Percentiles rank a stretch among this genome's conserved stretches.
These are phyloP conservation scores for Zaprionus taronus DNA, from an alignment of 1,140 invertebrate genomes.

Conservation along the genomic window DNA sequence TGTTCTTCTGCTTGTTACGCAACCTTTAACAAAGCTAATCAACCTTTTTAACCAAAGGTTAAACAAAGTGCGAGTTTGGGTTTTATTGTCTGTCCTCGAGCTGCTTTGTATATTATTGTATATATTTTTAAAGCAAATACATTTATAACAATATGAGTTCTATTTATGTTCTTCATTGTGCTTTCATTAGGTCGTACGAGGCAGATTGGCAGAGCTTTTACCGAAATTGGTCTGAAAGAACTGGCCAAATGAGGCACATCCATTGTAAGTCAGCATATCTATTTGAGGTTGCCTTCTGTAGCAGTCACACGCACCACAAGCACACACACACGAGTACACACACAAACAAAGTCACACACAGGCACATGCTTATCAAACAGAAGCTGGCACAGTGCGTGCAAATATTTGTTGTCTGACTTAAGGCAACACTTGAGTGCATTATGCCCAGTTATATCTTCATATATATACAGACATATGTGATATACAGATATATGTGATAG, in stretches of 20 bases:
- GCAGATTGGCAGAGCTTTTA: not conserved
- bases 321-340: not conserved
- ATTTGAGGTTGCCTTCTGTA: not conserved
- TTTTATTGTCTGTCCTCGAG: too few species aligned
- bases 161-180: not conserved
- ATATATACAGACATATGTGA: not conserved
- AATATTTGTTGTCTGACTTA: slow-evolving; percentile 2
- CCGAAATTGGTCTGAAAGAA: not conserved
- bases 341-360: not conserved
- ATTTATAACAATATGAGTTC: not conserved
- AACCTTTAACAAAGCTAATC: too few species aligned
- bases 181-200: not conserved
- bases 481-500: not conserved
- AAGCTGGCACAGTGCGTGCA: not conserved
- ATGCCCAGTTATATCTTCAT: not conserved
- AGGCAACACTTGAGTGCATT: not conserved
- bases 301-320: not conserved
- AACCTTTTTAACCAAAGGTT: too few species aligned
- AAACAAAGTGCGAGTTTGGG: too few species aligned
- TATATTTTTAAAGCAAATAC: not conserved
- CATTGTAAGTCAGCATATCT: slow-evolving; percentile 4
- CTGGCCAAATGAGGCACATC: not conserved
- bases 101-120: too few species aligned
- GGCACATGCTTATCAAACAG: not conserved
- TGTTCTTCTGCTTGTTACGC: too few species aligned